A percentile compares a stretch with the other conserved stretches of the same genome.
Evolutionary conservation across 2,888 invertebrate genomes (phyloP).

Genomic region (Mongoloraphidia duomilia): DNA sequence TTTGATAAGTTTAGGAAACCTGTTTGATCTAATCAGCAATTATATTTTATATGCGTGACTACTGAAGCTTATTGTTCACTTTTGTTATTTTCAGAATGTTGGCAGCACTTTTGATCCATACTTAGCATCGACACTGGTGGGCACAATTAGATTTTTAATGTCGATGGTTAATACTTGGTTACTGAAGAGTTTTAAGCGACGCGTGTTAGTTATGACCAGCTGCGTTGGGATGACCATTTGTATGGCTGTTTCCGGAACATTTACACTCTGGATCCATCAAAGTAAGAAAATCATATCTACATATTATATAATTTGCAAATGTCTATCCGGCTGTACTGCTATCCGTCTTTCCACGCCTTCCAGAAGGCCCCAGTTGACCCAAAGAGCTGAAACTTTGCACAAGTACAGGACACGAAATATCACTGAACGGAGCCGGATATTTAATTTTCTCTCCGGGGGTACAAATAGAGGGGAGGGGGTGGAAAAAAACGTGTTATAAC

Average conservation of each 20-base stretch:
- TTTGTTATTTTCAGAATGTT: conserved; percentile 29
- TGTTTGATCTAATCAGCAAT: too few relatives aligned
- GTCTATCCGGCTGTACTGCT: too few relatives aligned
- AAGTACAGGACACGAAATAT: too few relatives aligned
- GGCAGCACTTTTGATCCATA: conserved; percentile 36
- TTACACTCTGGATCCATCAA: conserved; percentile 32
- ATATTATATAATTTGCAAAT: conserved; percentile 10
- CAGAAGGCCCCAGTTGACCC: too few relatives aligned
- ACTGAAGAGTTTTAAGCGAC: conserved; percentile 34
- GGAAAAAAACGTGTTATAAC: too few relatives aligned
- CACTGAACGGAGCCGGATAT: too few relatives aligned
- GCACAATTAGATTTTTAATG: conserved; percentile 38
- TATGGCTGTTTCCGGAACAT: conserved; percentile 40
- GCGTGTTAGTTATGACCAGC: conserved; percentile 36
- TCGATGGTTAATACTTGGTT: conserved; percentile 41
- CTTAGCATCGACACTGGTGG: conserved; percentile 40
- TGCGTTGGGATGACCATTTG: conserved; percentile 38
- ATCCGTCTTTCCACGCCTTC: too few relatives aligned
- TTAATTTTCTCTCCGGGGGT: too few relatives aligned
- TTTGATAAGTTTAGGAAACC: too few relatives aligned
- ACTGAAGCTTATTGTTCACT: conserved; percentile 6
- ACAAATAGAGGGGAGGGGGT: too few relatives aligned
- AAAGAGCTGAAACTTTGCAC: too few relatives aligned
- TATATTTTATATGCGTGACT: too few relatives aligned
- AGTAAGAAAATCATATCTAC: conserved; percentile 24